phyloP scores from a whole-genome alignment of 2,113 vertebrate genomes.

The Cephalopholis sonnerati region DNA sequence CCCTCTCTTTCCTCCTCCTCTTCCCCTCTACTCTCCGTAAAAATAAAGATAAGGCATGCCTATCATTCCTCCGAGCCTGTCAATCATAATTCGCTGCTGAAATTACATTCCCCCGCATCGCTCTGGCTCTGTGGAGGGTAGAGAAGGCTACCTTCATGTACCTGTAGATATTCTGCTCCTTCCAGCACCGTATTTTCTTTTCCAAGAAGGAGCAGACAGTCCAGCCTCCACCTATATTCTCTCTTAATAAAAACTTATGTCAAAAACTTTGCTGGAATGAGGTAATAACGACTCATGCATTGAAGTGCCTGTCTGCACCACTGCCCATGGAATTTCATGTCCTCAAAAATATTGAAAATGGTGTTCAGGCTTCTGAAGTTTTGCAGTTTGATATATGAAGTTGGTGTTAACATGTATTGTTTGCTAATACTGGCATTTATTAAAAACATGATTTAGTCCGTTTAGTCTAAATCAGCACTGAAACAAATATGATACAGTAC shows the following conservation, averaged over 20 bases:
- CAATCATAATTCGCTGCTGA: conserved; percentile 72
- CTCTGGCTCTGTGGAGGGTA: conserved; percentile 28
- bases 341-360: conserved; percentile 9
- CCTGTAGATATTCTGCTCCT: conserved; percentile 26
- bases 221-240: conserved; percentile 10
- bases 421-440: neutral
- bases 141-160: neutral
- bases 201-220: conserved; percentile 11
- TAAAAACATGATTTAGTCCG: neutral
- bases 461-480: neutral
- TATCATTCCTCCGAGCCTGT: conserved; percentile 59
- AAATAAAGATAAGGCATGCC: conserved; percentile 71
- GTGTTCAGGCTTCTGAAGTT: neutral
- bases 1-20: conserved; percentile 19
- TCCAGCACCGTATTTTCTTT: conserved; percentile 23
- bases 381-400: neutral
- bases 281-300: neutral
- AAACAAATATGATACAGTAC: neutral
- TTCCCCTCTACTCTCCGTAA: conserved; percentile 9
- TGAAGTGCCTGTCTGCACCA: neutral
- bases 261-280: conserved; percentile 27
- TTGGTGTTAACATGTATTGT: neutral
- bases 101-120: conserved; percentile 54
- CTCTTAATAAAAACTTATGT: conserved; percentile 31
- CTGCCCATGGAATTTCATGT: neutral